Evolutionary conservation across 1,140 invertebrate species (phyloP), one percentile per base, ranked within the genome.

Genomic region (Conopomorpha cramerella): DNA sequence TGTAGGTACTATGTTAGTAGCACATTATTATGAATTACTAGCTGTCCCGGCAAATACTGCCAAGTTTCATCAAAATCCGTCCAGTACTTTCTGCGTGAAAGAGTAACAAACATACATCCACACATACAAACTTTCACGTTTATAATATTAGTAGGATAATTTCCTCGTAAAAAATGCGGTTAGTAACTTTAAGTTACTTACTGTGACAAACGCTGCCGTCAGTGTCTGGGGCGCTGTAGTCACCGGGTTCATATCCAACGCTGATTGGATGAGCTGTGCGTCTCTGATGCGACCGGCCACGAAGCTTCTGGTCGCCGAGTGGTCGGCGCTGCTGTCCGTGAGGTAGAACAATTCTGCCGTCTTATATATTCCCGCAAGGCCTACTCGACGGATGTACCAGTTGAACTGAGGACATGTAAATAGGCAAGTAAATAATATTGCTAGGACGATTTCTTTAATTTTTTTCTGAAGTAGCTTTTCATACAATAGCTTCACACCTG

Each of bases 291-390:
- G 80, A 44, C 86, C 83, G 43, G 87, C 82, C 8, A 96, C 76
- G 65, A 96, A 96, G 29, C 81, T 67, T 86, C 90, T 93, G 0
- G 92, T 94, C 16, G 86, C 77, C 38, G 56, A 54, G 48, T 86
- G 85, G 41, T 87, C 84, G 14, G 77, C 71, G 10, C 89, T 93
- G 28, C 73, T 84, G 55, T 96, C 93, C 67, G 94, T 92, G 26
- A 95, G 64, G 73, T 95, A 85, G 59, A 87, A 93, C 4, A 96
- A 70, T 76, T 97, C 93, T n/a, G 91, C 89, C 19, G 88, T 80
- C 78, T 95, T 94, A 60, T 95, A 95, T 17, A 95, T 88, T 34
- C 84, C 87, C 1, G 90, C 91, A 38, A 97, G 55, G n/a, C 85
- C 86, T 28, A 90, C 70, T 59, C 94, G 80, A 37, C 92, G 84